Base-by-base conservation (phyloP, 2,797 vertebrate genomes). In the Taeniopygia guttata region DNA sequence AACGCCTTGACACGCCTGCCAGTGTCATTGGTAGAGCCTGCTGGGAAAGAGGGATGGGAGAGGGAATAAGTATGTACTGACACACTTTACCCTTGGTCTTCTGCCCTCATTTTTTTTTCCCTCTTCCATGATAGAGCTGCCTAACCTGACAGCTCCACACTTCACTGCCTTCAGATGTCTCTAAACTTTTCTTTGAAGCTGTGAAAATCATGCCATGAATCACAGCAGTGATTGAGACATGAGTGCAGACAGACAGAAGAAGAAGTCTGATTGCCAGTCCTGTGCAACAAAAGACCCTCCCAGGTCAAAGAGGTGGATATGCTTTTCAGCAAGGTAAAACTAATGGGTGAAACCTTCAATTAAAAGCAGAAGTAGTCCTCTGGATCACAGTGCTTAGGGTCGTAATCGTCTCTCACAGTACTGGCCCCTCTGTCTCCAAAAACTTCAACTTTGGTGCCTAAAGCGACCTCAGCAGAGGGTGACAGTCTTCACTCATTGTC, bases 311-410 rank as follows among this genome's bases (percentile, higher is more conserved):
- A 60, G 54, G 58, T 59, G 69, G 55, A 18, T 51, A 46, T 48
- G 73, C 55, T 93, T 96, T 94, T 90, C 93, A 93, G 52, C 84
- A 81, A 83, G 68, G 58, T 48, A 83, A 93, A 96, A 92, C 58
- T 70, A 89, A 85, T 85, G 84, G 40, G 43, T 43, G n/a, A 84
- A 86, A 34, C 23, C 29, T 75, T 78, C 89, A 81, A 64, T 75
- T 80, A 94, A 79, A 92, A 78, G 48, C 87, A 86, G 69, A 79
- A 62, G 25, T 11, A 64, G 52, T 23, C 9, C 45, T 40, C 43
- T 87, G 67, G 52, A 74, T 84, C 70, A 34, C 38, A 48, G 38
- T 54, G 38, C 19, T 87, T 52, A 38, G 56, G 13, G 26, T 5
- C 76, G 7, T 32, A 78, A 81, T 55, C 27, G 29, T 38, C 6